A percentile compares a stretch with the other conserved stretches of the same genome.
Conservation (phyloP, 2,113 vertebrate species). For the Alectura lathami region DNA sequence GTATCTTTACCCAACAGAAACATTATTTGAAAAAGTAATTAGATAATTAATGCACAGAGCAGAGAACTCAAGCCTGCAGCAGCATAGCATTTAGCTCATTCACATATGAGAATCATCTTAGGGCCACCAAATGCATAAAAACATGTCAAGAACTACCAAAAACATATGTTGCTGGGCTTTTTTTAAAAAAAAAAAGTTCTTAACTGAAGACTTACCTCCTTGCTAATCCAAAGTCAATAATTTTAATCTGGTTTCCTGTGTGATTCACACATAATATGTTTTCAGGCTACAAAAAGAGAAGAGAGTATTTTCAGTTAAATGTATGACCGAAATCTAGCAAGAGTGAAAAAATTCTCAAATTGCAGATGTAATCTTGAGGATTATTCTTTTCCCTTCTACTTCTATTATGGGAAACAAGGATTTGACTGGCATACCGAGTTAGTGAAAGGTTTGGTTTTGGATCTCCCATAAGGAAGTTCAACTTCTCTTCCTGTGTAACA, state of each 20-base stretch:
- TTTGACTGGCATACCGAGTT: neutral
- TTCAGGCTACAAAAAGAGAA: slow-evolving; percentile 82
- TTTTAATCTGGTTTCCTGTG: slow-evolving; percentile 90
- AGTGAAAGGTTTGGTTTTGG: neutral
- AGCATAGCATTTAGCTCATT: neutral
- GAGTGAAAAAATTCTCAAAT: neutral
- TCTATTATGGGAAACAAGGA: neutral
- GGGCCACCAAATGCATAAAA: neutral
- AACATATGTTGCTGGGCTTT: neutral
- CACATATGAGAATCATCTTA: neutral
- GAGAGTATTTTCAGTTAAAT: neutral
- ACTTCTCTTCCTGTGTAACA: neutral
- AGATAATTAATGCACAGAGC: neutral
- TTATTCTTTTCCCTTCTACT: neutral
- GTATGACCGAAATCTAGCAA: neutral
- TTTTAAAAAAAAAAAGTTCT: neutral
- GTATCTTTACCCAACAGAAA: slow-evolving; percentile 24
- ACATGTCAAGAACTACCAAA: neutral
- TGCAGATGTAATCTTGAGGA: neutral
- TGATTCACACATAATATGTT: slow-evolving; percentile 92
- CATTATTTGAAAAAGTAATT: slow-evolving; percentile 3
- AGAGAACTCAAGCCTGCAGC: neutral
- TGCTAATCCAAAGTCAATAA: slow-evolving; percentile 97
- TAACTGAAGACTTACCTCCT: slow-evolving; percentile 77
- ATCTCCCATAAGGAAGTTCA: neutral